Percentiles rank a stretch among this genome's conserved stretches.
phyloP scores from a whole-genome alignment of 2,797 vertebrate genomes.

The Chelon auratus region DNA sequence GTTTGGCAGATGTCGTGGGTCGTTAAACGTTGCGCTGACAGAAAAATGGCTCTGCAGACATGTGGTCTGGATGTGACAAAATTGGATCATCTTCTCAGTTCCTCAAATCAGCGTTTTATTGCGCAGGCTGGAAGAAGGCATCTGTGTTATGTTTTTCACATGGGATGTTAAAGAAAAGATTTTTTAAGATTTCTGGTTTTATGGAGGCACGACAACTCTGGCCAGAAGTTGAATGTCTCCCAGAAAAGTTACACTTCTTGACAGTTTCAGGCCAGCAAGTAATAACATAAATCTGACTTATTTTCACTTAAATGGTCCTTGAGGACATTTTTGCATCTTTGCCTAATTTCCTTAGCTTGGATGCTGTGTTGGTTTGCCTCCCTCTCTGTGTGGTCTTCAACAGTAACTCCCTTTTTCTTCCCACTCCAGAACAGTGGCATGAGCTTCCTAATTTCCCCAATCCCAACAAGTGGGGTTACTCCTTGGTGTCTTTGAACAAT shows the following conservation, averaged over 20 bases:
- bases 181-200: slow-evolving; percentile 37
- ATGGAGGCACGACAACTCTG: slow-evolving; percentile 17
- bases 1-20: slow-evolving; percentile 48
- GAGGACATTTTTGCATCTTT: slow-evolving; percentile 4
- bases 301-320: not conserved
- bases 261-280: slow-evolving; percentile 14
- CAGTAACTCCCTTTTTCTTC: not conserved
- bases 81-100: slow-evolving; percentile 54
- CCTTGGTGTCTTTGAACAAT: slow-evolving; percentile 92
- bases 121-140: slow-evolving; percentile 36
- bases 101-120: slow-evolving; percentile 43
- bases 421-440: slow-evolving; percentile 88
- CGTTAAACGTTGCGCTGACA: slow-evolving; percentile 59
- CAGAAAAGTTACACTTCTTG: slow-evolving; percentile 32
- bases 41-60: slow-evolving; percentile 54
- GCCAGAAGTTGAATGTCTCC: slow-evolving; percentile 13
- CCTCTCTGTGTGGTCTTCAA: slow-evolving; percentile 2
- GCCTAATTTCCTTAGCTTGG: slow-evolving; percentile 12
- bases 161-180: slow-evolving; percentile 37
- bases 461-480: slow-evolving; percentile 98
- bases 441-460: slow-evolving; percentile 95
- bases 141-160: slow-evolving; percentile 43
- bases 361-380: slow-evolving; percentile 7
- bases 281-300: slow-evolving; percentile 16
- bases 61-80: slow-evolving; percentile 63